These are phyloP conservation scores for Eilema sororculum DNA, from an alignment of 2,888 invertebrate species.

Conservation along the genomic window DNA sequence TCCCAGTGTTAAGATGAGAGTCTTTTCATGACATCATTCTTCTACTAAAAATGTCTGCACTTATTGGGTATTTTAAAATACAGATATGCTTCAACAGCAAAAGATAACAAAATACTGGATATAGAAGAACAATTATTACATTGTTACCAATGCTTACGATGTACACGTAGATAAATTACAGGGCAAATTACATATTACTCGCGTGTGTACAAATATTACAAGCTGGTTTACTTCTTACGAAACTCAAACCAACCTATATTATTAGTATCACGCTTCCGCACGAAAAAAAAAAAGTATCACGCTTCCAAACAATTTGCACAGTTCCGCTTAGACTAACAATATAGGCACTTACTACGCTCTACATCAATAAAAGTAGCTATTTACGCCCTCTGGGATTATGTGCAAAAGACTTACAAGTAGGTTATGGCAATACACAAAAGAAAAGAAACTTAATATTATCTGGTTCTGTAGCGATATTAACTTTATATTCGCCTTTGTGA, in stretches of 20 bases:
- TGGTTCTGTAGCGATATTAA: neutral
- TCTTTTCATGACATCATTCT: neutral
- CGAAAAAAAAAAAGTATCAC: too few relatives aligned
- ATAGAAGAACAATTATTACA: too few relatives aligned
- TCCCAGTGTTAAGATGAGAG: too few relatives aligned
- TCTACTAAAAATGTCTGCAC: neutral
- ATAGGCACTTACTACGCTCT: neutral
- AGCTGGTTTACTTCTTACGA: slow-evolving; percentile 10
- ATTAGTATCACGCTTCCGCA: slow-evolving; percentile 2
- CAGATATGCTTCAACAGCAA: neutral
- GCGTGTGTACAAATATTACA: slow-evolving; percentile 9
- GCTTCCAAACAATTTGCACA: slow-evolving; percentile 15
- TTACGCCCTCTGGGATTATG: neutral
- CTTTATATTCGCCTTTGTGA: neutral
- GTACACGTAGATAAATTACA: neutral
- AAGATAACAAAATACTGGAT: too few relatives aligned
- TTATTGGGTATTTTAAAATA: neutral
- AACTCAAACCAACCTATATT: slow-evolving; percentile 9
- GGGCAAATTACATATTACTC: neutral
- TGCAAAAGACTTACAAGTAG: neutral
- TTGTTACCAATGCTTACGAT: neutral
- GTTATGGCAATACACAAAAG: neutral
- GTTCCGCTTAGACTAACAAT: slow-evolving; percentile 26
- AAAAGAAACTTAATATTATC: neutral
- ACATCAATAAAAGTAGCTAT: neutral